Evolutionary conservation across 2,113 vertebrate species (phyloP).

Genomic region (Ictalurus furcatus): DNA sequence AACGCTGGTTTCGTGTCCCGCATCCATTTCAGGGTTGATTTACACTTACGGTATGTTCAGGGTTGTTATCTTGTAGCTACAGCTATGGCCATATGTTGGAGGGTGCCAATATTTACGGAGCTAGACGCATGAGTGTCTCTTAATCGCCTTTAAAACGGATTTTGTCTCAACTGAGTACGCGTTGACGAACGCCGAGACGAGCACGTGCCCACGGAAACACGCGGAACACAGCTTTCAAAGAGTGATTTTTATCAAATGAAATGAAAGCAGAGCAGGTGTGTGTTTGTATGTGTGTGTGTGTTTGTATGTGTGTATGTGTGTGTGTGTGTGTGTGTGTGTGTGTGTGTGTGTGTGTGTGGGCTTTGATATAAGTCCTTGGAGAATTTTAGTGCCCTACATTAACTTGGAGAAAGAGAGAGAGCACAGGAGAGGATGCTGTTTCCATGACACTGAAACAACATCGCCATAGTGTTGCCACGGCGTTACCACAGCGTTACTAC

Average conservation of each 20-base stretch:
- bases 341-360: conserved; percentile 22
- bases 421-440: conserved; percentile 24
- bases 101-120: conserved; percentile 11
- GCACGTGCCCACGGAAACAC: background rate
- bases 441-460: conserved; percentile 18
- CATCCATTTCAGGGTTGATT: background rate
- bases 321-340: conserved; percentile 13
- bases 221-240: background rate
- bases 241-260: conserved; percentile 45
- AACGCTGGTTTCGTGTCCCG: background rate
- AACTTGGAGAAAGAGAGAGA: conserved; percentile 37
- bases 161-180: background rate
- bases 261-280: conserved; percentile 54
- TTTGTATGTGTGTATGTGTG: conserved; percentile 11
- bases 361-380: conserved; percentile 67
- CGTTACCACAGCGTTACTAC: background rate
- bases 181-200: background rate
- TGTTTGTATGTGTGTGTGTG: conserved; percentile 11
- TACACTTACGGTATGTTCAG: background rate
- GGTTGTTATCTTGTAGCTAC: background rate
- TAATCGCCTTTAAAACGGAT: background rate
- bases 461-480: background rate
- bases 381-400: conserved; percentile 67
- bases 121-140: background rate
- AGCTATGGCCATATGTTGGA: background rate